Percentiles rank a stretch among this genome's conserved stretches.
These are phyloP conservation scores for Montipora efflorescens DNA, from an alignment of 64 coral and sea anemone species.

Conservation along the genomic window DNA sequence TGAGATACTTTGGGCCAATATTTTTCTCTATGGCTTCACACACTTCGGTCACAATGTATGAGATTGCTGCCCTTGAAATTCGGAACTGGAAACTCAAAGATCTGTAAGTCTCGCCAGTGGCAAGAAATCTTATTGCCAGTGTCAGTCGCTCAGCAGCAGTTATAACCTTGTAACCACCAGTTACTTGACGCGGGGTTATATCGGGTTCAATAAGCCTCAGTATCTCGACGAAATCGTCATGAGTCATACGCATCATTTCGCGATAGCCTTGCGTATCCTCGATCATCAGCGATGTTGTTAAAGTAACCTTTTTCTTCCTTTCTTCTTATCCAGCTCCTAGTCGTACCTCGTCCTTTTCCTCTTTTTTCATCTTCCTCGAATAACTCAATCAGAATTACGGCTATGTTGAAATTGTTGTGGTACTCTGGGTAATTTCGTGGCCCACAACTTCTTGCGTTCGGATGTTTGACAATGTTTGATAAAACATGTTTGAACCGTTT, in stretches of 20 bases:
- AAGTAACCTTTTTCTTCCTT: background rate
- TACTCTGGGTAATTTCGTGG: too few species aligned
- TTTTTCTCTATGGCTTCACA: conserved; percentile 14
- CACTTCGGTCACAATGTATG: background rate
- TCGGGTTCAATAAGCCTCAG: background rate
- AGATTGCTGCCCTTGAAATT: background rate
- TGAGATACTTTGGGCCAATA: conserved; percentile 21
- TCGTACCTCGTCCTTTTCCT: background rate
- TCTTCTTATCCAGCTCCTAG: background rate
- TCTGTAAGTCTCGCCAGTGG: background rate
- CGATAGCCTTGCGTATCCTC: background rate
- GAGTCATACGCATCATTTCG: background rate
- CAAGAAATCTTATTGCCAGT: background rate
- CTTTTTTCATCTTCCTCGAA: background rate
- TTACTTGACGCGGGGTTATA: background rate
- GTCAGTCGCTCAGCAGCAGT: background rate
- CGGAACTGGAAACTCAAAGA: background rate
- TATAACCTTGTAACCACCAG: background rate
- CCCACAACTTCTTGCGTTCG: too few species aligned
- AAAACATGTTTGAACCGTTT: too few species aligned
- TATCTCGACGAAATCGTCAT: background rate
- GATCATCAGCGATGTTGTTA: background rate
- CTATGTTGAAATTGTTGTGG: too few species aligned
- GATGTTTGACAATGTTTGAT: too few species aligned
- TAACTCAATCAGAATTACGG: background rate